phyloP scores from a whole-genome alignment of 2,797 vertebrate species.

The Lithobates pipiens region DNA sequence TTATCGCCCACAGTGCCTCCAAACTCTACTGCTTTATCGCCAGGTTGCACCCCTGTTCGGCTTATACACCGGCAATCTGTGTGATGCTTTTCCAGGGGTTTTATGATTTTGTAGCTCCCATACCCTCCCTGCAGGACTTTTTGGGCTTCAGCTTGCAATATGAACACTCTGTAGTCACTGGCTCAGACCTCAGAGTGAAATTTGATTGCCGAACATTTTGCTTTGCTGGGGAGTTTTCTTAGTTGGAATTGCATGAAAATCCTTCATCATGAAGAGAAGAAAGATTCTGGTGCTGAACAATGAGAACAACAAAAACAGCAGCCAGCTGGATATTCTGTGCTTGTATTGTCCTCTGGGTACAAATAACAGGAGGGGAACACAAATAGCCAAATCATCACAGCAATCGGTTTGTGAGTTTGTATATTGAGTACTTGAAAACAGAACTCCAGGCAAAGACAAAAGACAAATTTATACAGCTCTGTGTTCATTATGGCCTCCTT shows the following conservation, averaged over 20 bases:
- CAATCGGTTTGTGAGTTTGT: no score
- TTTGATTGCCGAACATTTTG: neutral
- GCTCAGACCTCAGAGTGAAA: neutral
- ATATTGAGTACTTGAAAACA: no score
- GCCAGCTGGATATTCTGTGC: neutral
- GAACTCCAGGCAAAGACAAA: no score
- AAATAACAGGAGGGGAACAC: neutral
- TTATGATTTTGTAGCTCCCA: neutral
- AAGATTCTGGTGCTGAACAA: neutral
- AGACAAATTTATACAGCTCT: no score
- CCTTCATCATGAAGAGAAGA: neutral
- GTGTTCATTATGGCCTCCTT: no score
- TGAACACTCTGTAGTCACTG: neutral
- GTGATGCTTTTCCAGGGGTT: neutral
- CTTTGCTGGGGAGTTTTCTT: neutral
- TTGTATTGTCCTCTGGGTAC: neutral
- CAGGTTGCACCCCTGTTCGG: no score
- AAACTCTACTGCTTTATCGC: no score
- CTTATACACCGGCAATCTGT: neutral
- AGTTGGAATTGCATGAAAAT: neutral
- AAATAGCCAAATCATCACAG: no score
- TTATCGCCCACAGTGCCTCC: neutral
- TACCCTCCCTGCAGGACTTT: no score
- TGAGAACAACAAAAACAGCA: neutral
- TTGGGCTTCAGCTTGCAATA: neutral